phyloP scores from a whole-genome alignment of 2,888 invertebrate genomes.

The Choreutis nemorana region DNA sequence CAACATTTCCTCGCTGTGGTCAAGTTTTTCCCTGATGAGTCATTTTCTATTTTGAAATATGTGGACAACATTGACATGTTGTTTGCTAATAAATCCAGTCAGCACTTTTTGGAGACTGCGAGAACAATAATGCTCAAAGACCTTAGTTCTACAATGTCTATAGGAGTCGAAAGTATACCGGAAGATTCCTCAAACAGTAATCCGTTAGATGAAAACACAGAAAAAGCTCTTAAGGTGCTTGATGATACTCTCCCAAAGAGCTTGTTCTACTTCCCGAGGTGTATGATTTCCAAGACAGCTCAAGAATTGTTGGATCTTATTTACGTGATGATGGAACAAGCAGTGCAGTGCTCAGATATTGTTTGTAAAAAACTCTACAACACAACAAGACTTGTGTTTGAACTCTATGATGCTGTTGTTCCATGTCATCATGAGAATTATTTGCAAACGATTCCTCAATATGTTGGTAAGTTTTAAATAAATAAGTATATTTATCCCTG shows the following conservation, averaged over 20 bases:
- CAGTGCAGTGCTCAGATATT: conserved; percentile 66
- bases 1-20: conserved; percentile 69
- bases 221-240: conserved; percentile 45
- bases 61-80: conserved; percentile 76
- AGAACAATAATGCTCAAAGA: conserved; percentile 80
- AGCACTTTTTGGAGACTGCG: conserved; percentile 73
- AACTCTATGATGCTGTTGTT: conserved; percentile 79
- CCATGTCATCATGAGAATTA: conserved; percentile 82
- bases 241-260: conserved; percentile 49
- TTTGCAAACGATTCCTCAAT: conserved; percentile 86
- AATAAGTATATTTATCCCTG: no score
- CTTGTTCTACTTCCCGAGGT: conserved; percentile 58
- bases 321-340: conserved; percentile 72
- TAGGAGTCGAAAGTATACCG: conserved; percentile 55
- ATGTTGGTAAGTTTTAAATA: conserved; percentile 69
- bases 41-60: conserved; percentile 71
- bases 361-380: conserved; percentile 72
- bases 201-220: conserved; percentile 19
- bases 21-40: conserved; percentile 65
- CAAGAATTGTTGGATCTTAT: conserved; percentile 71
- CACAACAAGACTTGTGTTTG: conserved; percentile 76
- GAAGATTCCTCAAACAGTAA: conserved; percentile 8
- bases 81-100: conserved; percentile 80
- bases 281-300: conserved; percentile 69
- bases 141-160: conserved; percentile 74